Evolutionary conservation across 2,113 vertebrate species (phyloP), one percentile per base, ranked within the genome.

Genomic region (Peucedramus taeniatus): DNA sequence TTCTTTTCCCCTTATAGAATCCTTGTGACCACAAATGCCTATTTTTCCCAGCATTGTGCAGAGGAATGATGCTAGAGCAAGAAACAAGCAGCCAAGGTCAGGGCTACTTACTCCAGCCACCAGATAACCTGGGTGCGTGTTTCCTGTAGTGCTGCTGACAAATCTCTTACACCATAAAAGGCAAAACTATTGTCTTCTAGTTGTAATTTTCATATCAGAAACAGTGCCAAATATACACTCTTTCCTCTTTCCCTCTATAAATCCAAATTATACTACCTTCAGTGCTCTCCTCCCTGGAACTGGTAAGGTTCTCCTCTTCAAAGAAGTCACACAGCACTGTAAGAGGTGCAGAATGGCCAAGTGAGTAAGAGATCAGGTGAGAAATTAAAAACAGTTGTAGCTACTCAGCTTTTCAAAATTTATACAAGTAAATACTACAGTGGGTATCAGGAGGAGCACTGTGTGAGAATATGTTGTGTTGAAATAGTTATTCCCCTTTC

Each of bases 91-190:
- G 70, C 33, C 85, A 85, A 54, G 7, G 12, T 30, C 65, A 57
- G 37, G 37, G 37, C 49, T 86, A 74, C 31, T 47, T 39, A 64
- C 6, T 23, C 22, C 50, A 84, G 9, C 50, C 65, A 66, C 21
- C 0, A 13, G 71, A 65, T 33, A 72, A 33, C 17, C 30, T 26
- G 15, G 4, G 17, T 35, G 10, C 0, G 0, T 4, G 3, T 33
- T 77, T 80, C 50, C 27, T n/a, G 31, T 8, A 72, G 28, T 2
- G 11, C 59, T 84, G 56, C 27, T 50, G 16, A 84, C 65, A 60
- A 70, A 63, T 7, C 15, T 37, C 44, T 49, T 30, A 21, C 11
- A 51, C 6, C 6, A 37, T 4, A 51, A 50, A 56, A 72, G 20
- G 30, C 49, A 78, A 69, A 87, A 51, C 21, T 66, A 4, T 16